Conservation (phyloP, 2,888 invertebrate genomes). For the Hydrotaea cyrtoneurina region DNA sequence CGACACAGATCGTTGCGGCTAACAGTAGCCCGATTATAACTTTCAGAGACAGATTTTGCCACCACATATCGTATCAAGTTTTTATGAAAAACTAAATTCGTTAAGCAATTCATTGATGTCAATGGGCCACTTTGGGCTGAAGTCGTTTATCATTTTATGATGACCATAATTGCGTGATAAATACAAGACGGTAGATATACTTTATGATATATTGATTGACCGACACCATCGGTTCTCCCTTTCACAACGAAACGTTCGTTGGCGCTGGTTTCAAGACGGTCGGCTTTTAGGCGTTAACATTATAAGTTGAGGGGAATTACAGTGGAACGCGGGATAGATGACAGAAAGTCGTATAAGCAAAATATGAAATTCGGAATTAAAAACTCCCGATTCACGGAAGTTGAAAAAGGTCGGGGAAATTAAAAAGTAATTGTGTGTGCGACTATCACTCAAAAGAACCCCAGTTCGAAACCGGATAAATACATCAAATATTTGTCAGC, state of each 20-base stretch:
- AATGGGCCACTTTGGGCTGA: not conserved
- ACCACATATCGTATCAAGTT: conserved; percentile 14
- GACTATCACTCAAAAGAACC: too few species aligned
- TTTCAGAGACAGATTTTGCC: not conserved
- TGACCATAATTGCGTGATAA: conserved; percentile 50
- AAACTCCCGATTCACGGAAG: too few species aligned
- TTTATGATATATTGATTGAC: conserved; percentile 33
- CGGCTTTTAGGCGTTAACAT: conserved; percentile 9
- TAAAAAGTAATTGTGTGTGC: too few species aligned
- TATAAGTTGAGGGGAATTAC: not conserved
- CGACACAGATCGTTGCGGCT: not conserved
- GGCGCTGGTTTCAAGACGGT: not conserved
- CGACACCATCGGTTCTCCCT: not conserved
- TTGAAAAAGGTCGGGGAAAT: too few species aligned
- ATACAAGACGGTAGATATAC: conserved; percentile 41
- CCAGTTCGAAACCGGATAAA: too few species aligned
- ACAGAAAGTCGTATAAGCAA: too few species aligned
- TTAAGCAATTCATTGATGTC: not conserved
- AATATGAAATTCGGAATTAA: too few species aligned
- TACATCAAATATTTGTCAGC: too few species aligned
- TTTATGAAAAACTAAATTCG: conserved; percentile 26
- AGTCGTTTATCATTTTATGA: conserved; percentile 71
- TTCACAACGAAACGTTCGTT: not conserved
- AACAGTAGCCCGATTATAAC: not conserved
- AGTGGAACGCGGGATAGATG: not conserved